Conservation (phyloP, 2,797 vertebrate species). For the Oceanodroma leucorhoa region DNA sequence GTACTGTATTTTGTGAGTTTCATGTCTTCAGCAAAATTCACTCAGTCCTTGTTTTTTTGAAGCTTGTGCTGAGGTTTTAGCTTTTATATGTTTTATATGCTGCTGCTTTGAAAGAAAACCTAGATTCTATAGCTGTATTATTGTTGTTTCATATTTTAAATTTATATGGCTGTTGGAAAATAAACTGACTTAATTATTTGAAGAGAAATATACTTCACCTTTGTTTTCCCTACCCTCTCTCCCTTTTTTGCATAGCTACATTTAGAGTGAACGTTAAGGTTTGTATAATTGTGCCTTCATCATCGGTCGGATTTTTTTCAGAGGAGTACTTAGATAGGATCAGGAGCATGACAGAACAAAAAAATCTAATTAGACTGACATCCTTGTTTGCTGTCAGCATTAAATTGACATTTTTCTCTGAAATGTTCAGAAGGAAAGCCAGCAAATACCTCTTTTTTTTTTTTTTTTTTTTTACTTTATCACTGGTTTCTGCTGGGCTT, state of each 20-base stretch:
- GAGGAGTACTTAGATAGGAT: constrained; percentile 48
- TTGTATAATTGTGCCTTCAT: constrained; percentile 75
- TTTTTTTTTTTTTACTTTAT: constrained; percentile 1
- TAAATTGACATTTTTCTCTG: constrained; percentile 67
- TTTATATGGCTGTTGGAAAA: constrained; percentile 80
- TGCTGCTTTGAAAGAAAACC: constrained; percentile 79
- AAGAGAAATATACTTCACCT: constrained; percentile 73
- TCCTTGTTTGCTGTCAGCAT: constrained; percentile 67
- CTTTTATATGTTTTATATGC: constrained; percentile 85
- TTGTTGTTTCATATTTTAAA: constrained; percentile 80
- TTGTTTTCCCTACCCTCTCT: constrained; percentile 57
- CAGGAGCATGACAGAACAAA: constrained; percentile 67
- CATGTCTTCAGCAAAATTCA: constrained; percentile 70
- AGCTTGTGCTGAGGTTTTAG: constrained; percentile 81
- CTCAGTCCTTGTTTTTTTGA: constrained; percentile 76
- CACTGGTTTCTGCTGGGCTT: not conserved
- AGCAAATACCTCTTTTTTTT: constrained; percentile 33
- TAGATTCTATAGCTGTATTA: constrained; percentile 79
- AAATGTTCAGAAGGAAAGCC: constrained; percentile 61
- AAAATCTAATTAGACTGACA: constrained; percentile 65
- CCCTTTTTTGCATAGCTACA: constrained; percentile 32
- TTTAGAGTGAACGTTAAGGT: constrained; percentile 60
- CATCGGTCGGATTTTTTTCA: constrained; percentile 58
- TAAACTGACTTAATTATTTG: constrained; percentile 75
- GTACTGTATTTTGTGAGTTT: constrained; percentile 78